phyloP scores from a whole-genome alignment of 2,113 vertebrate species.

The Odobenus rosmarus region DNA sequence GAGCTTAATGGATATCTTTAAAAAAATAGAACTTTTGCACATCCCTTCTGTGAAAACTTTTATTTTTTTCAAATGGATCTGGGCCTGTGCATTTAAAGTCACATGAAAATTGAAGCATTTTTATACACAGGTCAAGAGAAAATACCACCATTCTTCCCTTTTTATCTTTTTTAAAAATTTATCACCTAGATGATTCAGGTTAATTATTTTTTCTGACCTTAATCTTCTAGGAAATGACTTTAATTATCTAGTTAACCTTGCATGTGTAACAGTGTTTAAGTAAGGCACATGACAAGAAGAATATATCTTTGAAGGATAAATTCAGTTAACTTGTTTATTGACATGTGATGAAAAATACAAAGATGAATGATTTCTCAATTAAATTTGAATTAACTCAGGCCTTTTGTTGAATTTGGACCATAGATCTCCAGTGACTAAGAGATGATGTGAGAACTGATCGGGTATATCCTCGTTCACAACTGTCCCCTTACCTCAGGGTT shows the following conservation, averaged over 20 bases:
- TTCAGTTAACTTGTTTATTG: background rate
- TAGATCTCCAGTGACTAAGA: background rate
- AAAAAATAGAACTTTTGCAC: slow-evolving; percentile 23
- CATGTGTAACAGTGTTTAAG: slow-evolving; percentile 52
- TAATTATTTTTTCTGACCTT: slow-evolving; percentile 74
- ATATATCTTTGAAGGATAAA: background rate
- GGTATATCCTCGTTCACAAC: background rate
- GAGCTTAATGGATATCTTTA: background rate
- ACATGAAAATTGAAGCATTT: slow-evolving; percentile 34
- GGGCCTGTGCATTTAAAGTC: background rate
- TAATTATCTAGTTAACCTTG: slow-evolving; percentile 71
- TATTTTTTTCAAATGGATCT: background rate
- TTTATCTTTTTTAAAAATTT: background rate
- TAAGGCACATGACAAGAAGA: slow-evolving; percentile 16
- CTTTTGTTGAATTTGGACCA: background rate
- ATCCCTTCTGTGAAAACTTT: background rate
- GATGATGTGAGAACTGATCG: background rate
- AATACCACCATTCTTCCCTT: background rate
- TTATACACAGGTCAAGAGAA: slow-evolving; percentile 59
- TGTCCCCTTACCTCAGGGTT: too few species aligned
- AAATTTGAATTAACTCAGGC: background rate
- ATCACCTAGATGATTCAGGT: slow-evolving; percentile 63
- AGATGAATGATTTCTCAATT: slow-evolving; percentile 27
- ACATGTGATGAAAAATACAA: background rate
- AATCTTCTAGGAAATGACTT: slow-evolving; percentile 63